These are phyloP conservation scores for Apis mellifera DNA, from an alignment of 1,140 invertebrate genomes.

Conservation along the genomic window DNA sequence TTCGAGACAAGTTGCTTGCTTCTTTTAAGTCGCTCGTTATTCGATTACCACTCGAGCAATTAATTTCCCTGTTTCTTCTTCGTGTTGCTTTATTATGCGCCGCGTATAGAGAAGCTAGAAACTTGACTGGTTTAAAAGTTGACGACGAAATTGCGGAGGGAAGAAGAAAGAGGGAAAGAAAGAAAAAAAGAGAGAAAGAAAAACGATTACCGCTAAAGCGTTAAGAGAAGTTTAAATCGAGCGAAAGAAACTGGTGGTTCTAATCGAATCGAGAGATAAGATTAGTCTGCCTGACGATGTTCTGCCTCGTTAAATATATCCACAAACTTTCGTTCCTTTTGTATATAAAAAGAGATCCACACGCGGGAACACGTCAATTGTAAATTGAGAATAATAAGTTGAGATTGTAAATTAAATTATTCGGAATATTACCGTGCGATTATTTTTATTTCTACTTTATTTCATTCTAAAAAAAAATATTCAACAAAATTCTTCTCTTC, in stretches of 20 bases:
- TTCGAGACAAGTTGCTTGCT: not conserved
- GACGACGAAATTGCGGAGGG: not conserved
- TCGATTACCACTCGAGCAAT: not conserved
- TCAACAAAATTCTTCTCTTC: not conserved
- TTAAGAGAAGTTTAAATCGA: not conserved
- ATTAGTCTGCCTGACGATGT: not conserved
- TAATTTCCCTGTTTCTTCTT: not conserved
- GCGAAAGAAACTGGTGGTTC: not conserved
- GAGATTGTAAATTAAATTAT: slow-evolving; percentile 31
- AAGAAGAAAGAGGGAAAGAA: not conserved
- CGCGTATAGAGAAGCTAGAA: too few relatives aligned
- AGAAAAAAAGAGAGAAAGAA: not conserved
- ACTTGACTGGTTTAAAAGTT: not conserved
- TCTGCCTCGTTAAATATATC: not conserved
- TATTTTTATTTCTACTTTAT: not conserved
- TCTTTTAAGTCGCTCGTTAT: not conserved
- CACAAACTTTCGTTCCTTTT: not conserved
- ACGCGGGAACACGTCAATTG: slow-evolving; percentile 1
- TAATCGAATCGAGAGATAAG: slow-evolving; percentile 8
- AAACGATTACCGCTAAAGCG: too few relatives aligned
- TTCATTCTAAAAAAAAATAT: not conserved
- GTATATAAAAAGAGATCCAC: not conserved
- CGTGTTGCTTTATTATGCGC: too few relatives aligned
- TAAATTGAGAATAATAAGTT: not conserved
- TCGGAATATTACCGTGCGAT: slow-evolving; percentile 3